Conservation (phyloP, 2,888 invertebrate species). For the Agrenia bidenticulata region DNA sequence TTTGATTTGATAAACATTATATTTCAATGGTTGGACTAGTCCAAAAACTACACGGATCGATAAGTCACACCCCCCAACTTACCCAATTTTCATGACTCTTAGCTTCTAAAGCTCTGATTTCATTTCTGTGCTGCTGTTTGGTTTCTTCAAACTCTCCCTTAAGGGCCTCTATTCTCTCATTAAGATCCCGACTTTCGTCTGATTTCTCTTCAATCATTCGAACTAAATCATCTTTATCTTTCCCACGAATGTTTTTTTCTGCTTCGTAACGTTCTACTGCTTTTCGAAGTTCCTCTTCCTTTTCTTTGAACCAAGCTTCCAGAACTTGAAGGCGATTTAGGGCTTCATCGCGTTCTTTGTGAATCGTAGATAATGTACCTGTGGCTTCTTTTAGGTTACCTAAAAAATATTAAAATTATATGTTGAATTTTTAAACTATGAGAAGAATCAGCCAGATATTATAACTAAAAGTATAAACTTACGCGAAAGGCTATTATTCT, state of each 20-base stretch:
- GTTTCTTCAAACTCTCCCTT: conserved; percentile 51
- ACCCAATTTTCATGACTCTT: conserved; percentile 52
- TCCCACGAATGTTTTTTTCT: conserved; percentile 47
- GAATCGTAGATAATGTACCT: conserved; percentile 25
- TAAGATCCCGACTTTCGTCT: conserved; percentile 42
- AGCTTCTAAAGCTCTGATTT: conserved; percentile 47
- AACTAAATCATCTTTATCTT: conserved; percentile 51
- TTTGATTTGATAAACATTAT: too few relatives aligned
- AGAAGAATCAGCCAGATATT: not conserved
- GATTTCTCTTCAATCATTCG: conserved; percentile 49
- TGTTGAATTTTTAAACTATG: not conserved
- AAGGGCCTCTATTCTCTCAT: conserved; percentile 40
- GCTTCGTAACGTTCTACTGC: conserved; percentile 46
- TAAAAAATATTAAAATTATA: conserved; percentile 15
- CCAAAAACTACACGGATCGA: not conserved
- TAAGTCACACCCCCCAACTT: not conserved
- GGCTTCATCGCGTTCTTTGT: conserved; percentile 42
- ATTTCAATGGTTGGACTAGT: too few relatives aligned
- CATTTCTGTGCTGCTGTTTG: conserved; percentile 46
- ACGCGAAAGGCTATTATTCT: conserved; percentile 45
- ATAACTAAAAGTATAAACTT: too few relatives aligned
- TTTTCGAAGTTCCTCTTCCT: conserved; percentile 50
- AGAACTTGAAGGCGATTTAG: conserved; percentile 49
- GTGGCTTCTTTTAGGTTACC: conserved; percentile 41
- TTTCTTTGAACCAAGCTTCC: conserved; percentile 51